Evolutionary conservation across 92 coral and sea anemone genomes (phyloP).

Genomic region (Desmophyllum pertusum): DNA sequence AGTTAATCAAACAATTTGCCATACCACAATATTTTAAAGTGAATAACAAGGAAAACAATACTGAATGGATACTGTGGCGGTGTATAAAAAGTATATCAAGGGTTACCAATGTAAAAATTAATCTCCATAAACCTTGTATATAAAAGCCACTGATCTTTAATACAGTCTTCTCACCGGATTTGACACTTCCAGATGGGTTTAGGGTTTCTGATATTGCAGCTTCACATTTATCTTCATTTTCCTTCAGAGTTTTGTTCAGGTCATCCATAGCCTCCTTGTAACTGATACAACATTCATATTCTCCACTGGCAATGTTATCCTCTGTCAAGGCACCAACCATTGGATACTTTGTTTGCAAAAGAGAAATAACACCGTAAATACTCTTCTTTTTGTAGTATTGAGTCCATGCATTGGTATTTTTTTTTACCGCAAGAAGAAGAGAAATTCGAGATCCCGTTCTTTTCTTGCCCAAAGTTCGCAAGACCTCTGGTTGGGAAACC

Average conservation of each 20-base stretch:
- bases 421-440: background rate
- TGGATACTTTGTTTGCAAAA: slow-evolving; percentile 5
- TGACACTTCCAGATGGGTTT: background rate
- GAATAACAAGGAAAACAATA: too few relatives aligned
- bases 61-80: background rate
- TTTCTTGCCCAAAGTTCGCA: slow-evolving; percentile 25
- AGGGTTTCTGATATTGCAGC: background rate
- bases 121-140: too few relatives aligned
- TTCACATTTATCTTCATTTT: background rate
- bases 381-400: slow-evolving; percentile 14
- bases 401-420: slow-evolving; percentile 13
- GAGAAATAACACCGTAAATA: slow-evolving; percentile 4
- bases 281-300: slow-evolving; percentile 15
- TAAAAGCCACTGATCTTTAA: background rate
- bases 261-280: slow-evolving; percentile 1
- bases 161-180: background rate
- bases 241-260: background rate
- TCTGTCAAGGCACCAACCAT: slow-evolving; percentile 7
- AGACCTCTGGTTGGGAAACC: slow-evolving; percentile 11
- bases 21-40: background rate
- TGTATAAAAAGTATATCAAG: too few relatives aligned
- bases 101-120: too few relatives aligned
- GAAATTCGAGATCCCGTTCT: background rate
- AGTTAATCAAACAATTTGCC: background rate
- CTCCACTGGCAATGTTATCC: background rate